phyloP scores from a whole-genome alignment of 2,113 vertebrate species.

The Pygoscelis adeliae region DNA sequence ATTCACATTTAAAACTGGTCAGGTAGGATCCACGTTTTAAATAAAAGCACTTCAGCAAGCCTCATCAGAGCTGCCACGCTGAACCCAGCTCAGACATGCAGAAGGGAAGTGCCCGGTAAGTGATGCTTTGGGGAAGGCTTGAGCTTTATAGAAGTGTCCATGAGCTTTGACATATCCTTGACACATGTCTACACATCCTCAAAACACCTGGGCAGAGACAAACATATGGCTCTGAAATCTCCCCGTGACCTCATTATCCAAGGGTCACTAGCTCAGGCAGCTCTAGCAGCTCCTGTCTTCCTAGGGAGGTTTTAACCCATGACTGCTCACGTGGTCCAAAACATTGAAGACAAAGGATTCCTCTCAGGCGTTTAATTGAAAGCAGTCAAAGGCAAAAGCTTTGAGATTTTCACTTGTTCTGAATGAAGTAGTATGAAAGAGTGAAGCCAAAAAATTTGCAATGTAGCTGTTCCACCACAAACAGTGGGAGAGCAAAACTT shows the following conservation, averaged over 20 bases:
- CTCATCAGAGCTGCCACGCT: background rate
- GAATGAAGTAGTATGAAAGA: background rate
- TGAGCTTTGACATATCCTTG: conserved; percentile 59
- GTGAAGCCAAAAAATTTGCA: background rate
- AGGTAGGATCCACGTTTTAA: background rate
- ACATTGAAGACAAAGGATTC: conserved; percentile 32
- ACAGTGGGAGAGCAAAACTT: background rate
- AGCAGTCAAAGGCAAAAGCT: conserved; percentile 11
- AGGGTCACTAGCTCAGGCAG: background rate
- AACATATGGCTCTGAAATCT: conserved; percentile 48
- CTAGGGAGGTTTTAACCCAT: conserved; percentile 49
- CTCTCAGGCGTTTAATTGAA: conserved; percentile 41
- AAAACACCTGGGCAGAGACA: conserved; percentile 44
- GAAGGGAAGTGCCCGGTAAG: background rate
- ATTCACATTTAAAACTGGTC: background rate
- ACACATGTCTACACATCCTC: conserved; percentile 60
- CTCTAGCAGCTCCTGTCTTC: background rate
- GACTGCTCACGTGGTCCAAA: background rate
- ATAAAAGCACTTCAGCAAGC: background rate
- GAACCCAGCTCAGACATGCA: background rate
- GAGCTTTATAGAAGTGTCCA: background rate
- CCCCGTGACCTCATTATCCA: background rate
- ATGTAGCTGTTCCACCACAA: background rate
- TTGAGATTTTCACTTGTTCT: background rate
- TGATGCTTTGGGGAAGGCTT: background rate